Conservation (phyloP, 2,113 vertebrate species). For the Oophaga pumilio region DNA sequence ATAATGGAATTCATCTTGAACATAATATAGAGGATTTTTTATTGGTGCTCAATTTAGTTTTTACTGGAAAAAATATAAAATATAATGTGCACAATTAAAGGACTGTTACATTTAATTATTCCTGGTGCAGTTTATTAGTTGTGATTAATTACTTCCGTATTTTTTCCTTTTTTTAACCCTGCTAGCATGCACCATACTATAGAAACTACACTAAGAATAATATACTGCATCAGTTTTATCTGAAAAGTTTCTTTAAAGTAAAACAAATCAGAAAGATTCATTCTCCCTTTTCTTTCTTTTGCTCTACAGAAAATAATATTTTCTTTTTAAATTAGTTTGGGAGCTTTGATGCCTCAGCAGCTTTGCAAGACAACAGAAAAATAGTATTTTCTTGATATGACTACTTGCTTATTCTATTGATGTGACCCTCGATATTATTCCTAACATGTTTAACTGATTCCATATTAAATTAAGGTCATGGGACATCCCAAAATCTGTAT, state of each 20-base stretch:
- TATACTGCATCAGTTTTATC: neutral
- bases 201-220: neutral
- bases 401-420: neutral
- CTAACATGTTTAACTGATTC: conserved; percentile 5
- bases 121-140: no score
- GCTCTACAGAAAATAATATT: neutral
- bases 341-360: neutral
- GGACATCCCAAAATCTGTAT: neutral
- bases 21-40: no score
- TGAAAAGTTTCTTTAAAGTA: neutral
- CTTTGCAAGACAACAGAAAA: neutral
- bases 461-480: neutral
- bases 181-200: neutral
- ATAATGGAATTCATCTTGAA: no score
- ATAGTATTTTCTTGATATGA: neutral
- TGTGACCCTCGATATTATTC: neutral
- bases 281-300: neutral
- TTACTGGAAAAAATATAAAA: no score
- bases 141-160: no score
- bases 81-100: no score
- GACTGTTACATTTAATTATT: no score
- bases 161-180: no score
- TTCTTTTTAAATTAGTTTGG: neutral
- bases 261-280: neutral
- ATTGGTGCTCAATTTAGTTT: no score